These are phyloP conservation scores for Phrynosoma platyrhinos DNA, from an alignment of 2,113 vertebrate species.

Conservation along the genomic window DNA sequence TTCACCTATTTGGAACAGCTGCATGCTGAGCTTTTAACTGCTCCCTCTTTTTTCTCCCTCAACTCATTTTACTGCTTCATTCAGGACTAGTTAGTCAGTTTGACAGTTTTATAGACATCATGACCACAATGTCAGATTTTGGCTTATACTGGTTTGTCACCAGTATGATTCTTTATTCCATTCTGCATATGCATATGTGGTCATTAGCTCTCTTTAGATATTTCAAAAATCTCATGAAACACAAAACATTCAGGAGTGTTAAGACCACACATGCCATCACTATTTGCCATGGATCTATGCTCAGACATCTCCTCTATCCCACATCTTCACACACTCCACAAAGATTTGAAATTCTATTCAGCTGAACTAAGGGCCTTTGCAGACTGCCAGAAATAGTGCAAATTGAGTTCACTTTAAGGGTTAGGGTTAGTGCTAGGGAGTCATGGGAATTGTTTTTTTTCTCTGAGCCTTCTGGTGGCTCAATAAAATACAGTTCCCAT, in stretches of 20 bases:
- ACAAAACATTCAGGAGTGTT: too few relatives aligned
- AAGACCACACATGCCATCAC: too few relatives aligned
- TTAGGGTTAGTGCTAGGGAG: too few relatives aligned
- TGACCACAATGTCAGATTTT: background rate
- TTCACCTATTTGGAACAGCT: background rate
- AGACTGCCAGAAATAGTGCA: too few relatives aligned
- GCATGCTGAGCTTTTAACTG: background rate
- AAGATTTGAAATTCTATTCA: background rate
- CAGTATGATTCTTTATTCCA: background rate
- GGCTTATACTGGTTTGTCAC: background rate
- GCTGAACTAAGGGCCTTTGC: too few relatives aligned
- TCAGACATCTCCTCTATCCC: background rate
- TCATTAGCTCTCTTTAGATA: too few relatives aligned
- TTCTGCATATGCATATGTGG: background rate
- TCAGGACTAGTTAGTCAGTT: background rate
- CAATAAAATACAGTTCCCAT: too few relatives aligned
- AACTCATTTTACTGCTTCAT: background rate
- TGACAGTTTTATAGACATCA: constrained; percentile 6
- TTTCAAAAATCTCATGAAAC: too few relatives aligned
- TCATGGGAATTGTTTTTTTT: too few relatives aligned
- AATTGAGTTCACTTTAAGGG: too few relatives aligned
- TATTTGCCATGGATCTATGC: too few relatives aligned
- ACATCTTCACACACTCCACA: background rate
- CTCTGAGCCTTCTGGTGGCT: too few relatives aligned
- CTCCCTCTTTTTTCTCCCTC: background rate